Base-by-base conservation (phyloP, 2,888 invertebrate species). In the Drosophila picticornis region DNA sequence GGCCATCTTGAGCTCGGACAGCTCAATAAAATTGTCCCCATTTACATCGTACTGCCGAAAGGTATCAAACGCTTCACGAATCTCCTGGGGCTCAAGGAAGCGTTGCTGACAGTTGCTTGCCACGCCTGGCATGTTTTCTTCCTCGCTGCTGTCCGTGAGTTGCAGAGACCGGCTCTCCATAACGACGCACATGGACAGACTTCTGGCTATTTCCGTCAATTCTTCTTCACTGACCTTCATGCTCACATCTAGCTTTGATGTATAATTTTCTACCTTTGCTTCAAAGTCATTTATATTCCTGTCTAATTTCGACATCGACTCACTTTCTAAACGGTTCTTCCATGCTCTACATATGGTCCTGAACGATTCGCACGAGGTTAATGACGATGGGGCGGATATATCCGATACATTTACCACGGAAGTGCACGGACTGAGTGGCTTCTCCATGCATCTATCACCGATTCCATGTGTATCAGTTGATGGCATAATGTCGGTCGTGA, bases 1-100 rank as follows among this genome's bases (percentile, higher is more conserved):
- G 3, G 76, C 66, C 11, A 79, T 29, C n/a, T 83, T 88, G 1
- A 85, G 55, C 9, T 81, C 75, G 1, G 31, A 0, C n/a, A 85
- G 38, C 5, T 66, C 62, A 16, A 85, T 63, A 7, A 36, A 75
- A 11, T 70, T 75, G 40, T 84, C 81, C 4, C 7, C 36, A 29
- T 85, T 72, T 0, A 6, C 22, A 36, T 81, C 88, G 7, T 34
- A 76, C 5, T 40, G 29, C 46, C 56, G 68, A n/a, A 85, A 85
- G 0, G 16, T 38, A 0, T 53, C 13, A 31, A 64, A 72, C 0
- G 81, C 72, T 1, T 19, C 16, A 36, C 77, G 73, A 10, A 85
- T 81, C 32, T 85, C 81, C 0, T 60, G 34, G 7, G 68, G 75
- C 10, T 36, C 40, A 34, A 85, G 72, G 52, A 70, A 53, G 7